Conservation (phyloP, 2,113 vertebrate genomes). For the Dicaeum eximium region DNA sequence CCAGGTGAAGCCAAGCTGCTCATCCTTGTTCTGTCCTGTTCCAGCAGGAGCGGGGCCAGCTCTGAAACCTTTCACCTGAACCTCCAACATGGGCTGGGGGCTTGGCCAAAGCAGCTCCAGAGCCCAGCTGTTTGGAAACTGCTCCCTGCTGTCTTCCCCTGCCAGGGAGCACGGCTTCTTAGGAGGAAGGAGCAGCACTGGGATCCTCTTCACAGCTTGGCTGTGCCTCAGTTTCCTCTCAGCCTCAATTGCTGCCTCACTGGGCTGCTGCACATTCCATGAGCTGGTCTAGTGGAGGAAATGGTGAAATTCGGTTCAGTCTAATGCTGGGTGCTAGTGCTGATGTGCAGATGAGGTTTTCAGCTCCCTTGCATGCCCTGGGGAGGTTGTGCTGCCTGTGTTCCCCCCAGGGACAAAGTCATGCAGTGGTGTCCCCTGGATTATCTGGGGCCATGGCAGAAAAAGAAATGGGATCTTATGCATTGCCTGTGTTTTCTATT, state of each 20-base stretch:
- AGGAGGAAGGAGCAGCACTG: not conserved
- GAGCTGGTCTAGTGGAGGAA: not conserved
- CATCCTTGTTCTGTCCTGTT: not conserved
- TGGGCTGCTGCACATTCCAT: not conserved
- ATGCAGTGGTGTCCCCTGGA: too few relatives aligned
- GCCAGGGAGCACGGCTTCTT: not conserved
- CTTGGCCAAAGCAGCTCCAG: not conserved
- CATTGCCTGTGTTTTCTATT: not conserved
- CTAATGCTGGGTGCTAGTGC: not conserved
- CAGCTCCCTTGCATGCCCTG: not conserved
- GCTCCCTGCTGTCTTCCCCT: not conserved
- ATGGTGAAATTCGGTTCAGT: not conserved
- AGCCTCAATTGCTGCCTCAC: not conserved
- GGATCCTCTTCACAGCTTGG: not conserved
- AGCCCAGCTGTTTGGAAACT: not conserved
- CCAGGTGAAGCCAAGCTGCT: not conserved
- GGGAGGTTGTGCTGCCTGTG: not conserved
- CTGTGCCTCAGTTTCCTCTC: not conserved
- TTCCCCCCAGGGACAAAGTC: not conserved
- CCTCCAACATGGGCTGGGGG: accelerated
- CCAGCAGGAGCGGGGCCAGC: not conserved
- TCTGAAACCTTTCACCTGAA: not conserved
- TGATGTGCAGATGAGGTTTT: not conserved
- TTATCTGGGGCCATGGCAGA: not conserved
- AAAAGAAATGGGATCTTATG: not conserved